Evolutionary conservation across 2,888 invertebrate species (phyloP), one percentile per base, ranked within the genome.

Genomic region (Limnephilus auricula): DNA sequence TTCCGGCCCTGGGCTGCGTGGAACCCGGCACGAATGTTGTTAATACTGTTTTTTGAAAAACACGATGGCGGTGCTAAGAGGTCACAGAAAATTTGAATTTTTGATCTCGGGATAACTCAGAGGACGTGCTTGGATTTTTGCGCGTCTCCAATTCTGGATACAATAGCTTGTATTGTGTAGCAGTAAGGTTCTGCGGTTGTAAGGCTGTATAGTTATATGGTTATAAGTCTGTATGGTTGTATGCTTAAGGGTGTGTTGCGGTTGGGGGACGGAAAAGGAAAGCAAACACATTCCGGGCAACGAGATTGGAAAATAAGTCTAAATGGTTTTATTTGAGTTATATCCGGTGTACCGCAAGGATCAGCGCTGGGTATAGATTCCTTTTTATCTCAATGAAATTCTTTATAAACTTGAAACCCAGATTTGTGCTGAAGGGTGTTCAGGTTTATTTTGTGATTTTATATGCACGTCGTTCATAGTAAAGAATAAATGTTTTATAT

Each of bases 21-120:
- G 82, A 32, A 32, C 15, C 30, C 85, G 50, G 85, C 40, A 85
- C 40, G 85, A 40, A 40, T 30, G 37, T 40, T 40, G 85, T 30
- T 30, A 85, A 32, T 85, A 40, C 40, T 37, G 37, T 25, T 85
- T 85, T 84, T 37, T 30, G 40, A 45, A 45, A 31, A 32, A 34
- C 31, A 34, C 78, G 50, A 88, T 65, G 78, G 15, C 32, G 50
- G 88, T 32, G 88, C n/a, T 18, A 32, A 89, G 78, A 79, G 89
- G 89, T 89, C 89, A 37, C 89, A 79, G 40, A 37, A 65, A 79
- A 79, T 89, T 79, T 89, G 89, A 79, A 89, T 89, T 89, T 34
- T 34, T 89, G 89, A 89, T 89, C 89, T 78, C 34, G 40, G 89
- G 89, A 89, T 89, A 89, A 89, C 79, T 89, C n/a, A 9, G 34